Base-by-base conservation (phyloP, 2,888 invertebrate genomes). In the Drosophila falleni region DNA sequence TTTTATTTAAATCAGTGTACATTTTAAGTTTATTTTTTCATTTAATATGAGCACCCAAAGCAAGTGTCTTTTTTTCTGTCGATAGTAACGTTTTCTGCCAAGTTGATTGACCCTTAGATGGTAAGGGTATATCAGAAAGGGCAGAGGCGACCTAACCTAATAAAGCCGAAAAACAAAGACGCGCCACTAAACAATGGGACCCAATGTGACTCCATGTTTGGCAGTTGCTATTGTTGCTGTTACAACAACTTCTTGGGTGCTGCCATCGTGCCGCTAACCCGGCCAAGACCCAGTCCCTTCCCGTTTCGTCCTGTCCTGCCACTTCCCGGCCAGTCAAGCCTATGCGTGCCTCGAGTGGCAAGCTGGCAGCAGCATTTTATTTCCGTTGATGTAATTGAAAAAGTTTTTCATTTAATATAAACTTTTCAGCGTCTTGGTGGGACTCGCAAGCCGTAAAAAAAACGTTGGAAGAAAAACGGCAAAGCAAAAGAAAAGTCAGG, bases 381-480 rank as follows among this genome's bases (percentile, higher is more conserved):
- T 89, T 87, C 86, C 83, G 86, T 85, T 86, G 89, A 89, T 87
- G 89, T 90, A 90, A 90, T 90, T 90, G 90, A 90, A 90, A 90
- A 90, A 90, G 88, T 90, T 90, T 87, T 89, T 86, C 82, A 88
- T 90, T 89, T 90, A 90, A 90, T 90, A 90, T 89, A 88, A 87
- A 87, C 85, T 87, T 88, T 87, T 75, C 74, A 83, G 87, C 87
- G 74, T 73, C 80, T 77, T 81, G 74, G 71, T 65, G 51, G 60
- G 31, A 33, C 67, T 59, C 60, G 54, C 72, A 69, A 70, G 70
- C 69, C 70, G 62, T 68, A 80, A 79, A 79, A 59, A 59, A 56
- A 47, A 49, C 41, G 53, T 35, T 41, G 55, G 47, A 76, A 62
- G 54, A 10, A 42, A 63, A 66, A 60, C 47, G 42, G 37, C 65